Conservation (phyloP, 2,797 vertebrate genomes). For the Xiphorhynchus erythropygius region DNA sequence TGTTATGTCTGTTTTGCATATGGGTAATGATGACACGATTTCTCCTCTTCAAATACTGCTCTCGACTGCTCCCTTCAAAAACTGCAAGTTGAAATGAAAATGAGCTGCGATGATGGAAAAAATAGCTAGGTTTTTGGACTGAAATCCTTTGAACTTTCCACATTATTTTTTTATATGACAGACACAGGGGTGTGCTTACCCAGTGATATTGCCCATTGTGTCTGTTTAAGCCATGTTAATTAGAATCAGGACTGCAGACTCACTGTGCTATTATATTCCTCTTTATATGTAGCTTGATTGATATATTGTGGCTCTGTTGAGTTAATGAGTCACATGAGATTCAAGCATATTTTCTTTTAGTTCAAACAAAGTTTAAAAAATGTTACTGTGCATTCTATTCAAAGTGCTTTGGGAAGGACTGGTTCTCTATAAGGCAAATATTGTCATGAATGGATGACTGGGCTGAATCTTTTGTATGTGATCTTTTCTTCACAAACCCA, state of each 20-base stretch:
- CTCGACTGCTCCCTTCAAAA: not conserved
- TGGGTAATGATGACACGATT: not conserved
- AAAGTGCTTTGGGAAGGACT: not conserved
- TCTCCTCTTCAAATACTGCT: not conserved
- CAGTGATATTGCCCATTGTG: not conserved
- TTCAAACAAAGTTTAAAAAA: not conserved
- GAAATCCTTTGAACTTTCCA: slow-evolving; percentile 1
- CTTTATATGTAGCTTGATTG: not conserved
- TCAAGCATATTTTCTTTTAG: not conserved
- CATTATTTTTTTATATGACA: not conserved
- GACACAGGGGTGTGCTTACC: not conserved
- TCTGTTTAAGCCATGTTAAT: not conserved
- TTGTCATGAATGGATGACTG: not conserved
- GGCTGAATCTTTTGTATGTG: not conserved
- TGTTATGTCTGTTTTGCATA: not conserved
- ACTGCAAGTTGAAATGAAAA: not conserved
- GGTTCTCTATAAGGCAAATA: not conserved
- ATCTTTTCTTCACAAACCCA: not conserved
- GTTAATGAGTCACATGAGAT: not conserved
- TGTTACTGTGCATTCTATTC: not conserved
- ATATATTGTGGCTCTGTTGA: not conserved
- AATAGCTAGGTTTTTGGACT: not conserved
- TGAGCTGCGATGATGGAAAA: not conserved
- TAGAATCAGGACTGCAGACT: not conserved
- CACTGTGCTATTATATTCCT: not conserved